A percentile compares a stretch with the other conserved stretches of the same genome.
These are phyloP conservation scores for Allobates femoralis DNA, from an alignment of 2,797 vertebrate genomes.

Conservation along the genomic window DNA sequence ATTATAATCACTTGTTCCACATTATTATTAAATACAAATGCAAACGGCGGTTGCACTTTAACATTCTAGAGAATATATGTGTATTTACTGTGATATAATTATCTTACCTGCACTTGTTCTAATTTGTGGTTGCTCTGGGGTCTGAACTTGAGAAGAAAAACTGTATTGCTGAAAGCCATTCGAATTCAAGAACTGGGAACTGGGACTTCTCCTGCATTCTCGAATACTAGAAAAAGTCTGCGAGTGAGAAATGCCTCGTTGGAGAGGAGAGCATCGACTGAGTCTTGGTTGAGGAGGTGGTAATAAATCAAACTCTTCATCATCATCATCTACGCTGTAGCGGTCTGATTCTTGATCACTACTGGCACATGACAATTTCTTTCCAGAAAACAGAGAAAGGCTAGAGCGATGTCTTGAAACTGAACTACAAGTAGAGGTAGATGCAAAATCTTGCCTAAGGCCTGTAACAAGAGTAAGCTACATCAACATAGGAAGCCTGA, in stretches of 20 bases:
- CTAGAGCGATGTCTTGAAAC: slow-evolving; percentile 87
- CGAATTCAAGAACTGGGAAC: slow-evolving; percentile 85
- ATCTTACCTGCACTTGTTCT: slow-evolving; percentile 85
- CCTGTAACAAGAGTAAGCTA: slow-evolving; percentile 74
- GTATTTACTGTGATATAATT: neutral
- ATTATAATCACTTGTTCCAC: too few relatives aligned
- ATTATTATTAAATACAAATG: too few relatives aligned
- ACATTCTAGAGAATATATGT: neutral
- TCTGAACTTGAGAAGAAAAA: slow-evolving; percentile 79
- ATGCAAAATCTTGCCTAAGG: slow-evolving; percentile 96
- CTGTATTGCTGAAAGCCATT: slow-evolving; percentile 82
- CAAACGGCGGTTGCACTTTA: too few relatives aligned
- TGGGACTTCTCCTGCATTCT: slow-evolving; percentile 89
- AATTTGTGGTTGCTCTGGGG: slow-evolving; percentile 80
- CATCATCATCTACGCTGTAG: slow-evolving; percentile 85
- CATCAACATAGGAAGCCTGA: neutral
- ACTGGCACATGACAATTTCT: slow-evolving; percentile 74
- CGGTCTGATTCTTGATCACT: slow-evolving; percentile 86
- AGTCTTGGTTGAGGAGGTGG: slow-evolving; percentile 93
- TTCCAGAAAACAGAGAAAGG: slow-evolving; percentile 83
- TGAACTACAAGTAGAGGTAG: slow-evolving; percentile 88
- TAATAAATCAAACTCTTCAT: slow-evolving; percentile 92
- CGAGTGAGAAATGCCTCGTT: slow-evolving; percentile 90
- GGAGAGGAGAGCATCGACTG: slow-evolving; percentile 89
- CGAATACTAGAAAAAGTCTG: slow-evolving; percentile 95